A percentile compares a stretch with the other conserved stretches of the same genome.
Evolutionary conservation across 2,113 vertebrate genomes (phyloP).

Genomic region (Pelobates fuscus): DNA sequence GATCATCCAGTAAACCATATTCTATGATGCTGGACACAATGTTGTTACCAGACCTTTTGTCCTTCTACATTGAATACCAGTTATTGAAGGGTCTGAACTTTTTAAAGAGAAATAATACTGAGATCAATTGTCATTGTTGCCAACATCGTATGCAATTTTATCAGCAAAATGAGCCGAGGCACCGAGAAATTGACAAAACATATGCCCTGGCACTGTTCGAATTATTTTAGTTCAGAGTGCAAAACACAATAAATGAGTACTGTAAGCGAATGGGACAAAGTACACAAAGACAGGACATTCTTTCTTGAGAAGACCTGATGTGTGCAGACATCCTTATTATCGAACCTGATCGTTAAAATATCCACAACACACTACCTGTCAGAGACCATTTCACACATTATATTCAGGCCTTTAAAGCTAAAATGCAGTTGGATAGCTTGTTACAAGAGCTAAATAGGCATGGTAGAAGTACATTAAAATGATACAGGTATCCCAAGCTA

Average conservation of each 20-base stretch:
- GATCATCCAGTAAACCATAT: no score
- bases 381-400: slow-evolving; percentile 1
- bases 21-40: no score
- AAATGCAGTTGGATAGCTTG: background rate
- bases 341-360: background rate
- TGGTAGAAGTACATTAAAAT: background rate
- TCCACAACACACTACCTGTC: background rate
- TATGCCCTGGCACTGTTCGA: background rate
- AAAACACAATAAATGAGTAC: background rate
- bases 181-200: no score
- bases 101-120: background rate
- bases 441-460: background rate
- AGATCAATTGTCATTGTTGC: background rate
- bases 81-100: background rate
- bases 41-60: no score
- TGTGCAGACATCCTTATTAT: background rate
- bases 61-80: no score
- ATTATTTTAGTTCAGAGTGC: background rate
- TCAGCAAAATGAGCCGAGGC: background rate
- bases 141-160: background rate
- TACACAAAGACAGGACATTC: background rate
- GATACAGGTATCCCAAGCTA: background rate
- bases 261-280: background rate
- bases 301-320: background rate
- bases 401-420: background rate